Conservation (phyloP, 2,888 invertebrate species). For the Philopedon plagiatum region DNA sequence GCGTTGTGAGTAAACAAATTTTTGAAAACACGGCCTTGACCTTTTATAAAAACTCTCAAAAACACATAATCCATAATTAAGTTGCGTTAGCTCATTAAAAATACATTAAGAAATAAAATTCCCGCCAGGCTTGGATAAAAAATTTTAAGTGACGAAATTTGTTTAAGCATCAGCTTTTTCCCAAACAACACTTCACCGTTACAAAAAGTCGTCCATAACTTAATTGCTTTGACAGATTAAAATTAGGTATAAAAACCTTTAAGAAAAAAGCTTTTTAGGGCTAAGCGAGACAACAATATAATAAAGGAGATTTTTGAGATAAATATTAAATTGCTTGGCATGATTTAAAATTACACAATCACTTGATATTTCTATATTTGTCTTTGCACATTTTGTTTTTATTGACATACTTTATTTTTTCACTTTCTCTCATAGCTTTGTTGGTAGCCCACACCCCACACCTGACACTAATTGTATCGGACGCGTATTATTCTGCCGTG, state of each 20-base stretch:
- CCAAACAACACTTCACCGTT: background rate
- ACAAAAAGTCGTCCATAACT: background rate
- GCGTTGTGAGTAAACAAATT: too few relatives aligned
- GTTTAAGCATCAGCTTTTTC: background rate
- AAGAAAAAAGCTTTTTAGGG: background rate
- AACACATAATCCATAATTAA: background rate
- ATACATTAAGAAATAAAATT: background rate
- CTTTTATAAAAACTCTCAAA: too few relatives aligned
- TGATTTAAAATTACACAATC: too few relatives aligned
- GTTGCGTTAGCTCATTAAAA: background rate
- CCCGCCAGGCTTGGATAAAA: background rate
- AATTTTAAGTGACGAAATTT: background rate
- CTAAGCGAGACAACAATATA: background rate
- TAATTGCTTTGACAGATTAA: slow-evolving; percentile 5
- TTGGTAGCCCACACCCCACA: too few relatives aligned
- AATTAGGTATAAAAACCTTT: background rate
- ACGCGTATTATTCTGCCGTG: too few relatives aligned
- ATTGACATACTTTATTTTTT: too few relatives aligned
- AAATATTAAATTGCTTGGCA: background rate
- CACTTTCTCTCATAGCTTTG: too few relatives aligned
- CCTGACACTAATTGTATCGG: too few relatives aligned
- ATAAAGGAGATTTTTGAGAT: background rate
- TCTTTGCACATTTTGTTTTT: too few relatives aligned
- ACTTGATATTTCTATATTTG: too few relatives aligned
- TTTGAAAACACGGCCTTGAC: too few relatives aligned